phyloP scores from a whole-genome alignment of 1,140 invertebrate species.

The Megathymus violae region DNA sequence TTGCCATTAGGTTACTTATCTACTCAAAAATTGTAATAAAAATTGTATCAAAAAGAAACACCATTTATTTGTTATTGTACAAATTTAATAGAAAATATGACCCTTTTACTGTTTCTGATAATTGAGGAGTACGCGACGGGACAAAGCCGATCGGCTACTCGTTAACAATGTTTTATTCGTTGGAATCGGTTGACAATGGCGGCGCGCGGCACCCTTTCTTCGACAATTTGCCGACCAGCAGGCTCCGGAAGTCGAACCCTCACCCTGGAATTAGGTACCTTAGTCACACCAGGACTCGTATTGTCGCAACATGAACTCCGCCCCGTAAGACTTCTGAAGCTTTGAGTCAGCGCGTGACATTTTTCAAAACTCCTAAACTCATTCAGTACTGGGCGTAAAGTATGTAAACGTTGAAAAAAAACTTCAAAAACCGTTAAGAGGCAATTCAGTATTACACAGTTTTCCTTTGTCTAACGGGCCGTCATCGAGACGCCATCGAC shows the following conservation, averaged over 20 bases:
- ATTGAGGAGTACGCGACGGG: conserved; percentile 76
- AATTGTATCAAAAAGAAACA: conserved; percentile 53
- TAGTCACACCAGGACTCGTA: conserved; percentile 65
- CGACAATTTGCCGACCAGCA: conserved; percentile 76
- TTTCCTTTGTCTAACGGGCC: conserved; percentile 22
- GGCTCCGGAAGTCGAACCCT: conserved; percentile 72
- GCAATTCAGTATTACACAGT: conserved; percentile 12
- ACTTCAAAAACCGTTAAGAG: conserved; percentile 17
- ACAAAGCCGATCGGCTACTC: conserved; percentile 78
- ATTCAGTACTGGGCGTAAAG: conserved; percentile 3
- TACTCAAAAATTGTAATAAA: too few relatives aligned
- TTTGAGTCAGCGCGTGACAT: conserved; percentile 62
- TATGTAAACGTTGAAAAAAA: conserved; percentile 11
- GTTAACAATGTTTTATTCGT: conserved; percentile 74
- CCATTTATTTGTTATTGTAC: conserved; percentile 61
- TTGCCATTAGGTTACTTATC: too few relatives aligned
- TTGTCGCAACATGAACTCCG: conserved; percentile 71
- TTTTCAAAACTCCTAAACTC: conserved; percentile 32
- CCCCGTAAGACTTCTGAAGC: conserved; percentile 57
- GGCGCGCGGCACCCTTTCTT: conserved; percentile 77
- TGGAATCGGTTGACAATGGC: conserved; percentile 79
- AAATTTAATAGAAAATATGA: conserved; percentile 82
- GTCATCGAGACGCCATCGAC: conserved; percentile 42
- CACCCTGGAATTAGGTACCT: conserved; percentile 72
- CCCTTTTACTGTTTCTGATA: conserved; percentile 80